Conservation (phyloP, 2,888 invertebrate genomes). For the Hydropsyche betteni region DNA sequence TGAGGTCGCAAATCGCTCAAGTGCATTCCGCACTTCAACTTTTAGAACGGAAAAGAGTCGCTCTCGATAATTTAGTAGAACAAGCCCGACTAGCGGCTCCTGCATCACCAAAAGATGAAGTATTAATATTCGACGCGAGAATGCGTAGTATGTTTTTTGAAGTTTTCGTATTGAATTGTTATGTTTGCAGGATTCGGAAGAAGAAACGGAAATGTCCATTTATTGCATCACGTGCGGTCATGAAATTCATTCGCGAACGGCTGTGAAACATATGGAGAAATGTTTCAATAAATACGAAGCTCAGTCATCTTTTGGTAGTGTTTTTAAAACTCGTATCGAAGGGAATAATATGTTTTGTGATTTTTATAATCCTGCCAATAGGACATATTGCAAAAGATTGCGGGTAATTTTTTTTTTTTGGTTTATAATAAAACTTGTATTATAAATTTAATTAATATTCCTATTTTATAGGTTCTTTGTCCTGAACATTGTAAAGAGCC, state of each 20-base stretch:
- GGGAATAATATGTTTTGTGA: slow-evolving; percentile 97
- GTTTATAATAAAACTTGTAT: background rate
- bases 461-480: slow-evolving; percentile 74
- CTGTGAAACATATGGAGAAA: slow-evolving; percentile 97
- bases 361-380: slow-evolving; percentile 86
- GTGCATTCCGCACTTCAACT: slow-evolving; percentile 83
- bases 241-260: slow-evolving; percentile 90
- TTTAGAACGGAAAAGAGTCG: slow-evolving; percentile 78
- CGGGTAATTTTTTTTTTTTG: slow-evolving; percentile 63
- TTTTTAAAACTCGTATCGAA: slow-evolving; percentile 93
- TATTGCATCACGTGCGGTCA: slow-evolving; percentile 98
- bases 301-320: slow-evolving; percentile 95
- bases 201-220: slow-evolving; percentile 80
- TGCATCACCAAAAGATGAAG: slow-evolving; percentile 66
- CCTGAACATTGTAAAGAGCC: slow-evolving; percentile 97
- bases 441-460: background rate
- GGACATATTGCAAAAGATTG: slow-evolving; percentile 94
- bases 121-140: background rate
- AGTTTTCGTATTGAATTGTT: too few relatives aligned
- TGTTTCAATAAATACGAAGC: slow-evolving; percentile 98
- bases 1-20: slow-evolving; percentile 81
- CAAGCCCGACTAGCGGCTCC: slow-evolving; percentile 77
- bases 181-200: slow-evolving; percentile 64
- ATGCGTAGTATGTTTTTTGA: too few relatives aligned
- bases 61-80: slow-evolving; percentile 83